These are phyloP conservation scores for Hirtodrosophila trivittata DNA, from an alignment of 2,888 invertebrate species.

Conservation along the genomic window DNA sequence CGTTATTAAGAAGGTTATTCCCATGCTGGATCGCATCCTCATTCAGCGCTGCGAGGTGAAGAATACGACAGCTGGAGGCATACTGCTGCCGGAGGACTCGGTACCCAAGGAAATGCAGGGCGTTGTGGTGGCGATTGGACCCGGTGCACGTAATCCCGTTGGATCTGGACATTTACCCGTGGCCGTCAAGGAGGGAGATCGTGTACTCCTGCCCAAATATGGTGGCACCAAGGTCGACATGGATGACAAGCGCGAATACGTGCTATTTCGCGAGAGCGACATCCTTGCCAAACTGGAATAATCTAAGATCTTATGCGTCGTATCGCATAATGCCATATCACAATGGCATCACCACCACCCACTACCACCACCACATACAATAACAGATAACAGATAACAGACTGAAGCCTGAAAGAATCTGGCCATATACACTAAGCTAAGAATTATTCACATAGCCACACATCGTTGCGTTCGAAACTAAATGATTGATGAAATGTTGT, in stretches of 20 bases:
- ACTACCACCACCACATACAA: too few relatives aligned
- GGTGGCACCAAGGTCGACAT: constrained; percentile 97
- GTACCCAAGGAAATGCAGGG: constrained; percentile 95
- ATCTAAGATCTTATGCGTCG: neutral
- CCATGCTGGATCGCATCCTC: constrained; percentile 96
- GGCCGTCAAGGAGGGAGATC: constrained; percentile 94
- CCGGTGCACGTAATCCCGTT: constrained; percentile 93
- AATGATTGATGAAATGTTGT: constrained; percentile 75
- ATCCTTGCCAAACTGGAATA: constrained; percentile 95
- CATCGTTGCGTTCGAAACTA: constrained; percentile 70
- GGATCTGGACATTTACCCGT: constrained; percentile 93
- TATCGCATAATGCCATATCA: too few relatives aligned
- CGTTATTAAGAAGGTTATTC: constrained; percentile 88
- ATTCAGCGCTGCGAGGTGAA: constrained; percentile 95
- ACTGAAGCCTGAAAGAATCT: too few relatives aligned
- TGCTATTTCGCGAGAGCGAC: constrained; percentile 96
- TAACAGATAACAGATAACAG: too few relatives aligned
- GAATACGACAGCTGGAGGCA: constrained; percentile 96
- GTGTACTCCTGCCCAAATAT: constrained; percentile 97
- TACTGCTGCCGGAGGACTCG: constrained; percentile 98
- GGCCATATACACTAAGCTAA: too few relatives aligned
- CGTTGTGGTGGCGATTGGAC: constrained; percentile 96
- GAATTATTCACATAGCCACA: neutral
- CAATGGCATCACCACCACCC: neutral
- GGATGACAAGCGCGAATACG: constrained; percentile 95